Conservation (phyloP, 2,888 invertebrate genomes). For the Lepeophtheirus nordmannii region DNA sequence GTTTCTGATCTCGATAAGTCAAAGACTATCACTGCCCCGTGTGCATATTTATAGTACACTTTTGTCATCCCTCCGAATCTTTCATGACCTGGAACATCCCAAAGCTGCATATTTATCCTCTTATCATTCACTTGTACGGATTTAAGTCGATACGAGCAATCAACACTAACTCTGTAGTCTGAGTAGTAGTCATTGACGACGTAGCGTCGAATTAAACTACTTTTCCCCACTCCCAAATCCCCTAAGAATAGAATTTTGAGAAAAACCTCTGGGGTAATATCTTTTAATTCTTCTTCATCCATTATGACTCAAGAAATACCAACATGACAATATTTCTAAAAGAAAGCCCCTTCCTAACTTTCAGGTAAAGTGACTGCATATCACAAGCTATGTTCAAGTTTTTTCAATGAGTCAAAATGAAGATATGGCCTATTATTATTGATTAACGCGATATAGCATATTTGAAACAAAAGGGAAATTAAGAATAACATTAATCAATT, state of each 20-base stretch:
- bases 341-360: too few relatives aligned
- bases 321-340: too few relatives aligned
- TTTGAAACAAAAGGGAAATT: too few relatives aligned
- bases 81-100: slow-evolving; percentile 25
- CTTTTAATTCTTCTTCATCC: slow-evolving; percentile 5
- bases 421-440: too few relatives aligned
- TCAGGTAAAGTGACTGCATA: too few relatives aligned
- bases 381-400: too few relatives aligned
- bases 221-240: slow-evolving; percentile 21
- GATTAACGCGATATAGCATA: too few relatives aligned
- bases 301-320: too few relatives aligned
- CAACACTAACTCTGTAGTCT: slow-evolving; percentile 15
- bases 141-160: neutral
- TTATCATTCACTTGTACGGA: slow-evolving; percentile 6
- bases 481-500: too few relatives aligned
- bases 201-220: slow-evolving; percentile 7
- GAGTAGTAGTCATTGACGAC: neutral
- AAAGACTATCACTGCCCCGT: slow-evolving; percentile 22
- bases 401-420: too few relatives aligned
- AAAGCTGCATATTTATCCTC: slow-evolving; percentile 20
- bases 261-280: slow-evolving; percentile 12
- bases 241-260: slow-evolving; percentile 16
- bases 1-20: slow-evolving; percentile 23
- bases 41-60: slow-evolving; percentile 22
- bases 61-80: slow-evolving; percentile 20